Conservation (phyloP, 2,888 invertebrate genomes). For the Torymus auratus region DNA sequence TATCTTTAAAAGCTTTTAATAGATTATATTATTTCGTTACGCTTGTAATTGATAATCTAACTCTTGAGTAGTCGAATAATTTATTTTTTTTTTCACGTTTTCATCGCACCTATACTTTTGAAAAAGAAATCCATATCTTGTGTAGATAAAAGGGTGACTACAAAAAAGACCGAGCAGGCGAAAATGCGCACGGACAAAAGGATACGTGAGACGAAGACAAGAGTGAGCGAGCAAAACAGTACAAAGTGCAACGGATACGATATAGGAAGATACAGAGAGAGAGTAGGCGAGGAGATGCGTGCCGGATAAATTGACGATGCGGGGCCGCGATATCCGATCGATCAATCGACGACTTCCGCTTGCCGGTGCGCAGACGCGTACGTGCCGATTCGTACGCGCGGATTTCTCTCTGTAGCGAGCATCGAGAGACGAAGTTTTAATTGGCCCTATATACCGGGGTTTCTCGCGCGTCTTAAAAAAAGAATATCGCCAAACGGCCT, state of each 20-base stretch:
- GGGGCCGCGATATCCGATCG: constrained; percentile 66
- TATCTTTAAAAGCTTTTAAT: too few relatives aligned
- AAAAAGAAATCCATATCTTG: too few relatives aligned
- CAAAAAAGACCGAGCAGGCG: constrained; percentile 1
- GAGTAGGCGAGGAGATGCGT: constrained; percentile 14
- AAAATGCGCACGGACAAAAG: constrained; percentile 26
- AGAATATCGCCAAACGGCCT: too few relatives aligned
- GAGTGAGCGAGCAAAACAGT: constrained; percentile 20
- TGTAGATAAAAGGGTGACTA: too few relatives aligned
- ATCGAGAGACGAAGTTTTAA: constrained; percentile 37
- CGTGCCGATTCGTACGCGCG: constrained; percentile 44
- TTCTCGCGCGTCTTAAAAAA: too few relatives aligned
- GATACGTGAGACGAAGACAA: constrained; percentile 39
- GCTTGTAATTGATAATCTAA: too few relatives aligned
- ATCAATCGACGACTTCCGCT: constrained; percentile 68
- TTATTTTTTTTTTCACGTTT: too few relatives aligned
- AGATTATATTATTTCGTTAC: too few relatives aligned
- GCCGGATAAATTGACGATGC: constrained; percentile 57
- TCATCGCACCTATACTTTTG: too few relatives aligned
- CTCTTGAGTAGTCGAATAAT: too few relatives aligned
- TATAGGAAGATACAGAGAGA: neutral
- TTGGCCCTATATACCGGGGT: constrained; percentile 9
- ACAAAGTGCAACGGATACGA: neutral
- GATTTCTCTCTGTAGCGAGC: constrained; percentile 6
- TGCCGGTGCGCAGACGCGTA: constrained; percentile 40